Evolutionary conservation across 2,888 invertebrate genomes (phyloP).

Genomic region (Trileptium ribeirensis): DNA sequence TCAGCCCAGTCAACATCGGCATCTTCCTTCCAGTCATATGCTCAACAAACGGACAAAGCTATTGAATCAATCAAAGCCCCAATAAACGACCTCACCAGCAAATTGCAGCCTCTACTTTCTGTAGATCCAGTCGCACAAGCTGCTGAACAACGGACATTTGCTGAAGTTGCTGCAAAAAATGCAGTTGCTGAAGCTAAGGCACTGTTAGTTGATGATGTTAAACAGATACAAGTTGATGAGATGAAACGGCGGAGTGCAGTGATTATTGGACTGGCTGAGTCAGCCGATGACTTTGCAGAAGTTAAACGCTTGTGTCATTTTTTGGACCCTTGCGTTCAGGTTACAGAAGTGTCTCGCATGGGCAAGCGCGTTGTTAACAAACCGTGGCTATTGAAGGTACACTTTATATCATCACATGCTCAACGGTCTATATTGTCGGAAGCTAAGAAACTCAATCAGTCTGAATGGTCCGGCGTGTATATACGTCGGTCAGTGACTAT

Average conservation of each 20-base stretch:
- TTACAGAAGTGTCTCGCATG: neutral
- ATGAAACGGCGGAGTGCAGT: neutral
- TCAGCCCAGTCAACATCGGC: too few relatives aligned
- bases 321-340: neutral
- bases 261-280: neutral
- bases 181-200: too few relatives aligned
- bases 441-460: neutral
- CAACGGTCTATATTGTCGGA: neutral
- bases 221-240: neutral
- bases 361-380: neutral
- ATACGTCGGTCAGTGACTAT: neutral
- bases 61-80: too few relatives aligned
- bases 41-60: too few relatives aligned
- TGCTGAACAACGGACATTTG: too few relatives aligned
- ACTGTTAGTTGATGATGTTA: neutral
- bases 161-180: too few relatives aligned
- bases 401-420: neutral
- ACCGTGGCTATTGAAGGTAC: neutral
- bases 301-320: neutral
- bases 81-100: too few relatives aligned
- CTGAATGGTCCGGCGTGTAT: neutral
- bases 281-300: neutral
- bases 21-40: too few relatives aligned
- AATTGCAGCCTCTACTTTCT: too few relatives aligned
- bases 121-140: too few relatives aligned